Conservation (phyloP, 2,888 invertebrate species). For the Chrysolina oricalcia region DNA sequence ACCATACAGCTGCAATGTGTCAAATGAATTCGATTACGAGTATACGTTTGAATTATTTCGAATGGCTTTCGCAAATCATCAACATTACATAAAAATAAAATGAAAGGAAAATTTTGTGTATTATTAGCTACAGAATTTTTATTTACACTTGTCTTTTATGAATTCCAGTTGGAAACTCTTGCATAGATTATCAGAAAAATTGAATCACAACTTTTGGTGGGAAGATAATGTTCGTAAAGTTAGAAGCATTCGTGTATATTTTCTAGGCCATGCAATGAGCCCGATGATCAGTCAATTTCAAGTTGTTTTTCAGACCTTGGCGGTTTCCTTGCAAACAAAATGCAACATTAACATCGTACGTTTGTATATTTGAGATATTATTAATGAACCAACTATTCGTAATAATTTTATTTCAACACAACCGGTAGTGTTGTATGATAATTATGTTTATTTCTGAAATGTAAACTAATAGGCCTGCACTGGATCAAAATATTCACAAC, state of each 20-base stretch:
- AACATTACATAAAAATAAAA: background rate
- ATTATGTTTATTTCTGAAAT: background rate
- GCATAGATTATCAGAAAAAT: no score
- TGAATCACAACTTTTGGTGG: no score
- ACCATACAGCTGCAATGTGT: conserved; percentile 18
- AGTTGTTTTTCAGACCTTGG: conserved; percentile 10
- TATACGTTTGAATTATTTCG: background rate
- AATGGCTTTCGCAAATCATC: background rate
- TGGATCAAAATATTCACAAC: no score
- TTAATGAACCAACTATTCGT: background rate
- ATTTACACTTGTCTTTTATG: background rate
- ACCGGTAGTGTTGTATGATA: background rate
- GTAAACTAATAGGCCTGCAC: background rate
- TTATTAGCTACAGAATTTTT: no score
- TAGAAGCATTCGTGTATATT: background rate
- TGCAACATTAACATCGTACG: background rate
- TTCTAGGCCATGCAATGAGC: background rate
- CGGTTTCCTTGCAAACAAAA: background rate
- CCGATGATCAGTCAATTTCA: background rate
- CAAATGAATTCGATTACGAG: conserved; percentile 12
- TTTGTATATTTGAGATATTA: background rate
- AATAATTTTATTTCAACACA: background rate
- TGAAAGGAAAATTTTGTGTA: no score
- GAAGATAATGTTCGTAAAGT: no score
- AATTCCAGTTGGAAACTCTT: background rate